phyloP scores from a whole-genome alignment of 2,113 vertebrate species.

The Isichthys henryi region DNA sequence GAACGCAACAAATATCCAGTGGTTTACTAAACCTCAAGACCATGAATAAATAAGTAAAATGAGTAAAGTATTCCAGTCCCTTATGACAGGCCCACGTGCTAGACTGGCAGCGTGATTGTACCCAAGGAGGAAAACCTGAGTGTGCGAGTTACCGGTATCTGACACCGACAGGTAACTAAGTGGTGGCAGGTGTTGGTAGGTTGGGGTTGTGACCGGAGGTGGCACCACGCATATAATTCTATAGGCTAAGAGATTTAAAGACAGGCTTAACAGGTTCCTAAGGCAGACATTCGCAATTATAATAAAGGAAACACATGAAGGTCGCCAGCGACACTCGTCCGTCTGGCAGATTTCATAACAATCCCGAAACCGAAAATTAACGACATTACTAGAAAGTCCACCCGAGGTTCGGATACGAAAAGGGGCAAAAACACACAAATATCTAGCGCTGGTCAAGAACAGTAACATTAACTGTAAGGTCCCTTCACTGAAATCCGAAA shows the following conservation, averaged over 20 bases:
- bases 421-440: neutral
- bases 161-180: neutral
- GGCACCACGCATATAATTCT: neutral
- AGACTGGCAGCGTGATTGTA: neutral
- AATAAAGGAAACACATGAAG: neutral
- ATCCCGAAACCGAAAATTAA: neutral
- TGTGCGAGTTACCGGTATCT: neutral
- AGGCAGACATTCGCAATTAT: neutral
- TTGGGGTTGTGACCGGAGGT: neutral
- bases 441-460: neutral
- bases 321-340: neutral
- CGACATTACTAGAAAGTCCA: neutral
- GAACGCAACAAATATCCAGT: neutral
- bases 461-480: neutral
- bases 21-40: neutral
- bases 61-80: neutral
- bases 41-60: neutral
- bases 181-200: neutral
- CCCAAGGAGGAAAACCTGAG: neutral
- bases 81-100: neutral
- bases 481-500: neutral
- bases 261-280: slow-evolving; percentile 1
- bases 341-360: neutral
- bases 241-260: neutral
- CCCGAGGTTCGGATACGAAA: neutral